Percentiles rank a stretch among this genome's conserved stretches.
Evolutionary conservation across 53 echinoderm and acorn worm species (phyloP).

Genomic region (Patiria pectinifera): DNA sequence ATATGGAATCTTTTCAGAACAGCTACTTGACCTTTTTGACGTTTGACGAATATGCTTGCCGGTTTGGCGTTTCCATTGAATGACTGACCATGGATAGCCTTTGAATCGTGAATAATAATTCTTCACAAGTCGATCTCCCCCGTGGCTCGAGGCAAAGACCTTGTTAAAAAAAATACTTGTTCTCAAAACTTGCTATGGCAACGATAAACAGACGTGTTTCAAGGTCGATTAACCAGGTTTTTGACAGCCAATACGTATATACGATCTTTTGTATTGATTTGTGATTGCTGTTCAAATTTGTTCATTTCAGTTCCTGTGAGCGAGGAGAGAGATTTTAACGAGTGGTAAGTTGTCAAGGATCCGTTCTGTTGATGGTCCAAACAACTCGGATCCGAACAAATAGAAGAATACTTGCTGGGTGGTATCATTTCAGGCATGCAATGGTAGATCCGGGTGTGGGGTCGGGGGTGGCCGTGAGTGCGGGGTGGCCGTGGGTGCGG

Average conservation of each 20-base stretch:
- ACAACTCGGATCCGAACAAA: not conserved
- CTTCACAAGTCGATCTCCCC: too few relatives aligned
- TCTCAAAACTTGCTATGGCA: not conserved
- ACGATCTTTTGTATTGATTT: not conserved
- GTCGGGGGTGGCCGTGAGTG: too few relatives aligned
- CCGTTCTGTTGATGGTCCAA: not conserved
- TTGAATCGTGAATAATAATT: not conserved
- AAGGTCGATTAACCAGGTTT: not conserved
- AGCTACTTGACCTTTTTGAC: too few relatives aligned
- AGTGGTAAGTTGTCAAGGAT: conserved; percentile 30
- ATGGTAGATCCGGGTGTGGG: not conserved
- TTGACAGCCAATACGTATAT: not conserved
- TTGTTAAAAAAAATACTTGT: not conserved
- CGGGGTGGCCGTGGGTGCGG: too few relatives aligned
- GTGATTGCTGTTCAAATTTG: not conserved
- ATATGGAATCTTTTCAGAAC: too few relatives aligned
- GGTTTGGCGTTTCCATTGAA: not conserved
- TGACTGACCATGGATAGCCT: not conserved
- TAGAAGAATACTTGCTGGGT: too few relatives aligned
- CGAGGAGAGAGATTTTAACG: not conserved
- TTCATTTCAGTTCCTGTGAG: conserved; percentile 27
- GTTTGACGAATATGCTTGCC: not conserved
- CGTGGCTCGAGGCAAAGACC: not conserved
- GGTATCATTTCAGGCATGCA: too few relatives aligned
- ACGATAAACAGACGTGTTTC: not conserved